A percentile compares a stretch with the other conserved stretches of the same genome.
phyloP scores from a whole-genome alignment of 2,888 invertebrate species.

The Osedax fenrisi region DNA sequence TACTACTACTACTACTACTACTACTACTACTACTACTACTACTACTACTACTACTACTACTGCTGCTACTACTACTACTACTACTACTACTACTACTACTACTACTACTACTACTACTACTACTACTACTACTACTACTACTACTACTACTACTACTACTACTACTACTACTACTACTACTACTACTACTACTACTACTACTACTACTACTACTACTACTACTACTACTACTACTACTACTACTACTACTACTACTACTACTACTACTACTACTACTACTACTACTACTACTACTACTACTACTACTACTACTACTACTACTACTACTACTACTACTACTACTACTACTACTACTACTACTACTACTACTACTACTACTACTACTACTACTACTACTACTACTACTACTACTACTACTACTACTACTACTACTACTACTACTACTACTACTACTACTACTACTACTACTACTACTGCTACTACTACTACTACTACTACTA shows the following conservation, averaged over 20 bases:
- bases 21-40: conserved; percentile 33
- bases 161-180: neutral
- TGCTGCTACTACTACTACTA: conserved; percentile 17
- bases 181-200: conserved; percentile 5
- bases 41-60: conserved; percentile 32
- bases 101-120: conserved; percentile 14
- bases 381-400: conserved; percentile 1
- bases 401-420: neutral
- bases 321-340: conserved; percentile 4
- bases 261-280: conserved; percentile 14
- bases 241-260: conserved; percentile 4
- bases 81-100: conserved; percentile 6
- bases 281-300: conserved; percentile 8
- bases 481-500: neutral
- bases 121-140: neutral
- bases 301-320: conserved; percentile 8
- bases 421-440: neutral
- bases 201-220: conserved; percentile 6
- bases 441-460: conserved; percentile 17
- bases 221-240: conserved; percentile 5
- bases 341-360: neutral
- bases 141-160: neutral
- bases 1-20: conserved; percentile 34
- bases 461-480: conserved; percentile 22
- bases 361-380: conserved; percentile 1